A percentile compares a stretch with the other conserved stretches of the same genome.
Conservation (phyloP, 2,888 invertebrate species). For the Sepioteuthis lessoniana region DNA sequence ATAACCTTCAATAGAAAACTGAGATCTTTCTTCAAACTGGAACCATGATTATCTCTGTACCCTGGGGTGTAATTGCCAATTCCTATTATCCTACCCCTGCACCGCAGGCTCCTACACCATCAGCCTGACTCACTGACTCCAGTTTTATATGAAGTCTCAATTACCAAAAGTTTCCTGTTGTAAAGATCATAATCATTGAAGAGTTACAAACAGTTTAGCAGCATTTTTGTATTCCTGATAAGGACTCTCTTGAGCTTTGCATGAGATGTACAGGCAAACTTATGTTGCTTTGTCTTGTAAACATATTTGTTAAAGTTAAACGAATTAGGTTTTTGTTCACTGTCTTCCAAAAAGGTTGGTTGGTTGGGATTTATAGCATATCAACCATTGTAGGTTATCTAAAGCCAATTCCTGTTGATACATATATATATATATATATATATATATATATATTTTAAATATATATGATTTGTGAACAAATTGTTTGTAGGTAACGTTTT, state of each 20-base stretch:
- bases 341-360: too few species aligned
- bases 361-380: too few species aligned
- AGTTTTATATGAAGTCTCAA: neutral
- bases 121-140: neutral
- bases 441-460: too few species aligned
- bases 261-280: neutral
- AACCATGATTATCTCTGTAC: constrained; percentile 1
- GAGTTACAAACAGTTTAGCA: constrained; percentile 19
- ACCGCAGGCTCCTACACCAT: neutral
- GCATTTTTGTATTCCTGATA: neutral
- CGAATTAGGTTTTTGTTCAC: neutral
- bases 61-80: constrained; percentile 33
- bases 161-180: constrained; percentile 16
- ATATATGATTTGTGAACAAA: too few species aligned
- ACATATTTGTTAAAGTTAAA: constrained; percentile 33
- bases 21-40: constrained; percentile 1
- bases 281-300: neutral
- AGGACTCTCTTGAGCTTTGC: neutral
- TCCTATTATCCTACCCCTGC: neutral
- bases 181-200: neutral
- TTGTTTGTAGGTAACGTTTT: too few species aligned
- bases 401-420: too few species aligned
- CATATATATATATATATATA: too few species aligned
- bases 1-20: neutral
- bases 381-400: too few species aligned